Conservation (phyloP, 2,797 vertebrate genomes). For the Pteronotus mesoamericanus region DNA sequence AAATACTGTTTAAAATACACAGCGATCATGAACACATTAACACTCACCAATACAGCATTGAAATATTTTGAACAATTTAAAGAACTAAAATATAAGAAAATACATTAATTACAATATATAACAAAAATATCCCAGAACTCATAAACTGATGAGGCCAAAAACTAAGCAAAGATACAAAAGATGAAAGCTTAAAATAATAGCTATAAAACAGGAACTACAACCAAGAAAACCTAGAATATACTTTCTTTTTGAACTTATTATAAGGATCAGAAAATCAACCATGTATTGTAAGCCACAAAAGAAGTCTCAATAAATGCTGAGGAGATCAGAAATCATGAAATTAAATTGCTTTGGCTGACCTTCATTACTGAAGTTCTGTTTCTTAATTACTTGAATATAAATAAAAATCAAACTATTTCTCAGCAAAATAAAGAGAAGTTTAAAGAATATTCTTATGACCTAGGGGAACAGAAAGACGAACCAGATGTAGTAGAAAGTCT, state of each 20-base stretch:
- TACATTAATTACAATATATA: not conserved
- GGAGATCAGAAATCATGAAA: not conserved
- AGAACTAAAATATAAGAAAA: not conserved
- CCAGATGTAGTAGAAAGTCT: not conserved
- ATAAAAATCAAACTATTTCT: not conserved
- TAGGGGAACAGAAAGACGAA: not conserved
- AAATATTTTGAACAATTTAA: not conserved
- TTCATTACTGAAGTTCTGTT: not conserved
- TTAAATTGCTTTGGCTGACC: not conserved
- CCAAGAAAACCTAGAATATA: not conserved
- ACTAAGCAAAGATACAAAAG: not conserved
- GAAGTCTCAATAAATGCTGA: not conserved
- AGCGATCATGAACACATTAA: not conserved
- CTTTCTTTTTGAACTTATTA: not conserved
- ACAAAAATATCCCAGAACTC: not conserved
- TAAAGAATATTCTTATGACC: not conserved
- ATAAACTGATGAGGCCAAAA: not conserved
- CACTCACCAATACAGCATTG: not conserved
- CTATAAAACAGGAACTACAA: not conserved
- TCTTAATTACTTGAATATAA: not conserved
- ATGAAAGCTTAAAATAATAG: not conserved
- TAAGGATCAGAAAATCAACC: not conserved
- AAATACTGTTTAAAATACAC: not conserved
- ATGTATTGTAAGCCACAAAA: not conserved
- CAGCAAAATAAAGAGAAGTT: not conserved